Evolutionary conservation across 2,113 vertebrate species (phyloP).

Genomic region (Mustela lutreola): DNA sequence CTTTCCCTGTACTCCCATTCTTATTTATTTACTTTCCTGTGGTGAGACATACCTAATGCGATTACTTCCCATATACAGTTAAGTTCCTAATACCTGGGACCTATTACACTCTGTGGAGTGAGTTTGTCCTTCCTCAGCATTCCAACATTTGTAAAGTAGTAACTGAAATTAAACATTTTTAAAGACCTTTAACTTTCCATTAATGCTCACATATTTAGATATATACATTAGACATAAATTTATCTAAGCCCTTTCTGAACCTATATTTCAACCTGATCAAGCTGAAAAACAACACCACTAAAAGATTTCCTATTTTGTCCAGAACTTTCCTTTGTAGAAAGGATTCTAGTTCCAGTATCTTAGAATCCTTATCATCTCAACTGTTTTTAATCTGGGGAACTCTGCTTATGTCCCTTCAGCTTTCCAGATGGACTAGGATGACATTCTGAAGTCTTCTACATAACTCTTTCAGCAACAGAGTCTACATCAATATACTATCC

Average conservation of each 20-base stretch:
- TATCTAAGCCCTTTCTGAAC: slow-evolving; percentile 52
- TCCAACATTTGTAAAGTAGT: slow-evolving; percentile 23
- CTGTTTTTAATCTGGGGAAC: background rate
- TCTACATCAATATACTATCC: background rate
- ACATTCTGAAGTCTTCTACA: background rate
- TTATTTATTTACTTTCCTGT: slow-evolving; percentile 13
- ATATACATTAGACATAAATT: background rate
- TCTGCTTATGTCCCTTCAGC: slow-evolving; percentile 9
- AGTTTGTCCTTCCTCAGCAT: slow-evolving; percentile 9
- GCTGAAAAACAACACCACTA: slow-evolving; percentile 25
- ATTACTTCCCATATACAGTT: background rate
- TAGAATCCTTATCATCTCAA: slow-evolving; percentile 23
- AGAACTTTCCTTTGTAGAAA: slow-evolving; percentile 45
- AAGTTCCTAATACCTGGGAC: slow-evolving; percentile 41
- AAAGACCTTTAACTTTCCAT: slow-evolving; percentile 50
- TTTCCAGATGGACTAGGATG: background rate
- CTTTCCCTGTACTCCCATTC: background rate
- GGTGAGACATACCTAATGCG: background rate
- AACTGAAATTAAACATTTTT: slow-evolving; percentile 38
- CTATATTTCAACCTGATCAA: slow-evolving; percentile 36
- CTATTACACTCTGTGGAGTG: background rate
- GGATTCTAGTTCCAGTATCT: background rate
- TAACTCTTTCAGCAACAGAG: slow-evolving; percentile 38
- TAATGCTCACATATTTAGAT: slow-evolving; percentile 3
- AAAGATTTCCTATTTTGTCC: slow-evolving; percentile 20